Evolutionary conservation across 2,113 vertebrate genomes (phyloP), one percentile per base, ranked within the genome.

Genomic region (Odocoileus virginianus): DNA sequence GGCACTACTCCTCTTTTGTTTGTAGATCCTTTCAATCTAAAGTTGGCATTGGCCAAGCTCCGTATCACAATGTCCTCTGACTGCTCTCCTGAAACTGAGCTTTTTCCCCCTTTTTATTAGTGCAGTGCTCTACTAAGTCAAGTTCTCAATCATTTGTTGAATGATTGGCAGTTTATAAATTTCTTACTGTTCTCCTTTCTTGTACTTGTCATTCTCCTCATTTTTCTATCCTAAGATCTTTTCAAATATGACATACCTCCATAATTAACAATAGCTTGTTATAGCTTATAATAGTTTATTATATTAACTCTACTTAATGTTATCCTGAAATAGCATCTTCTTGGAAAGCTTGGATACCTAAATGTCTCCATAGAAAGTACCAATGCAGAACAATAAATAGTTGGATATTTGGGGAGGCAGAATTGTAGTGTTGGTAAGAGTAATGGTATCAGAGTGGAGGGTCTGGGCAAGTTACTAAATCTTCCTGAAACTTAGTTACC

Each of bases 131-230:
- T 86, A 4, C 17, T 84, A 85, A 96, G 57, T 85, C n/a, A 71
- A 92, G 57, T 71, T 54, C 55, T 86, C 54, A 84, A 61, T 79
- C 92, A 43, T 71, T 93, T 88, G 43, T 45, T 96, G 67, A 97
- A 87, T 94, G 15, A 79, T 60, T 71, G 88, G 17, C 30, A 96
- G 55, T 85, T 92, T 58, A 67, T 81, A 79, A 92, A 89, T 28
- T 33, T 81, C 61, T 57, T 91, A 33, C 27, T 71, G 2, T 79
- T 89, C 96, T 94, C 43, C 45, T 52, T 71, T 82, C 47, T 88
- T 87, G 30, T 19, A 16, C 23, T 52, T 27, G 21, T 91, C 27
- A 71, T 16, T 84, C 45, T n/a, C 57, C 40, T 25, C 21, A 54
- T 54, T 89, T 91, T 89, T 87, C 19, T 61, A 91, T 33, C 52